A percentile compares a stretch with the other conserved stretches of the same genome.
These are phyloP conservation scores for Rhinogobio ventralis DNA, from an alignment of 2,797 vertebrate genomes.

Conservation along the genomic window DNA sequence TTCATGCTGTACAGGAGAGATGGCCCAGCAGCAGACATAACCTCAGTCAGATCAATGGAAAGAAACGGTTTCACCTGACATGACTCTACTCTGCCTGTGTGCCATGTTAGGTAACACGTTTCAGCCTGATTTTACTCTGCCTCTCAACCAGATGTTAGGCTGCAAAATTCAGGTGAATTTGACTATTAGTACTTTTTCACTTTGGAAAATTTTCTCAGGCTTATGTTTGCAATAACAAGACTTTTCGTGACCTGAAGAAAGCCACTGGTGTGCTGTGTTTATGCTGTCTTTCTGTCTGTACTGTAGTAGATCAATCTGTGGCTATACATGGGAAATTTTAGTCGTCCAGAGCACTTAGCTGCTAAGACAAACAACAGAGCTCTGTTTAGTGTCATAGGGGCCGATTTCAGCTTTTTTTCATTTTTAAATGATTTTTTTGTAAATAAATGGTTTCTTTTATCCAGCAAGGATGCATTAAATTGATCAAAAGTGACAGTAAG, in stretches of 20 bases:
- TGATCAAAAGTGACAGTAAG: background rate
- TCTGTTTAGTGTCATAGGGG: conserved; percentile 46
- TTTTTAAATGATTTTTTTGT: background rate
- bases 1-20: conserved; percentile 53
- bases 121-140: conserved; percentile 1
- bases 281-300: background rate
- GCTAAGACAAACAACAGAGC: conserved; percentile 38
- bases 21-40: conserved; percentile 65
- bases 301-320: conserved; percentile 9
- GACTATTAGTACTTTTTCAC: background rate
- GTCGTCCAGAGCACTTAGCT: conserved; percentile 31
- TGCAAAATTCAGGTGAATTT: conserved; percentile 25
- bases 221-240: conserved; percentile 5
- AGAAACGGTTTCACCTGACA: conserved; percentile 13
- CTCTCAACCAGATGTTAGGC: conserved; percentile 17
- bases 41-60: conserved; percentile 57
- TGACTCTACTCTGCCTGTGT: conserved; percentile 18
- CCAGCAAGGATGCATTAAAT: background rate
- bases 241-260: conserved; percentile 1
- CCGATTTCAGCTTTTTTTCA: background rate
- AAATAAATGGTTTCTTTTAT: background rate
- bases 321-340: conserved; percentile 14
- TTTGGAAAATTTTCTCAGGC: background rate
- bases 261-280: conserved; percentile 23
- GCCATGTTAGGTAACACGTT: conserved; percentile 28